A percentile compares a stretch with the other conserved stretches of the same genome.
phyloP scores from a whole-genome alignment of 2,113 vertebrate species.

The Melozone crissalis region DNA sequence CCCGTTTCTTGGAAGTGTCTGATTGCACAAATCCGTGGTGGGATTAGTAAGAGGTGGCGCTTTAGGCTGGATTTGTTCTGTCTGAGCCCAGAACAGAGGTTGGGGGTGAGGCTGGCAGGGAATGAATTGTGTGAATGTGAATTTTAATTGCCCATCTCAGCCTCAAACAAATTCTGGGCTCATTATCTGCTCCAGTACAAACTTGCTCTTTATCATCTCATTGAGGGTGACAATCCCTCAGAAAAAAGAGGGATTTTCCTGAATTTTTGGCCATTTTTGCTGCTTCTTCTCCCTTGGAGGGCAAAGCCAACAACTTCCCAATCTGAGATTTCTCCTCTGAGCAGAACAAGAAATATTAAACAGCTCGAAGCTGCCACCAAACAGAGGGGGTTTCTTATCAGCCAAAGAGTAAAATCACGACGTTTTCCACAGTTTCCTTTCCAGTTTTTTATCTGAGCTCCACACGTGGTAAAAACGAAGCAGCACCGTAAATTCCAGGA shows the following conservation, averaged over 20 bases:
- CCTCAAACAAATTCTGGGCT: not conserved
- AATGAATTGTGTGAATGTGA: not conserved
- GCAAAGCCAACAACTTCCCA: slow-evolving; percentile 28
- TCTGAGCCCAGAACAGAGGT: not conserved
- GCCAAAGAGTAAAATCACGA: not conserved
- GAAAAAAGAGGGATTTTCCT: not conserved
- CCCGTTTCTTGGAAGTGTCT: slow-evolving; percentile 39
- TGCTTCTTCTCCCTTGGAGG: not conserved
- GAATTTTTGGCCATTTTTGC: not conserved
- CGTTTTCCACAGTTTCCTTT: not conserved
- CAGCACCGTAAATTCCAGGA: not conserved
- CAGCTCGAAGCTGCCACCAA: not conserved
- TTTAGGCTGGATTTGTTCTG: not conserved
- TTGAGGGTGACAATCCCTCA: not conserved
- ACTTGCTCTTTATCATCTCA: not conserved
- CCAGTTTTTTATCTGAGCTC: not conserved
- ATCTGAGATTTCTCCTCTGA: not conserved
- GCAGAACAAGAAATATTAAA: not conserved
- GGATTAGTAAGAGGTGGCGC: slow-evolving; percentile 8
- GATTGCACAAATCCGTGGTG: slow-evolving; percentile 5
- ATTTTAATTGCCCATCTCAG: not conserved
- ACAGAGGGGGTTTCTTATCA: not conserved
- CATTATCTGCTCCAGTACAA: not conserved
- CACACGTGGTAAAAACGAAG: not conserved
- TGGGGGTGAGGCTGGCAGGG: not conserved